A percentile compares a stretch with the other conserved stretches of the same genome.
Evolutionary conservation across 2,888 invertebrate species (phyloP).

Genomic region (Endotricha flammealis): DNA sequence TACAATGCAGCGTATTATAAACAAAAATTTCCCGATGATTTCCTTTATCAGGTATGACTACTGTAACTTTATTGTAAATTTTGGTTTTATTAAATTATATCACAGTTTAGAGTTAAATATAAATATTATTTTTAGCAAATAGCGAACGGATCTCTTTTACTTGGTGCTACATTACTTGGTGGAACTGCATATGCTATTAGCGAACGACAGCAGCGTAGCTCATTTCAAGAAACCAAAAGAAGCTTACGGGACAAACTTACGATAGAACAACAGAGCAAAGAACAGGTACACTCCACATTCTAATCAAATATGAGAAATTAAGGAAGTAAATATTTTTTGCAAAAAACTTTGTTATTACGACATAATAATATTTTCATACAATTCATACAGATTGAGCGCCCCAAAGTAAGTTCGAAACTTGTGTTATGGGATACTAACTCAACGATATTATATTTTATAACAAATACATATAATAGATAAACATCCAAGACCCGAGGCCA

Average conservation of each 20-base stretch:
- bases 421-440: too few species aligned
- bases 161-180: conserved; percentile 87
- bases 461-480: too few species aligned
- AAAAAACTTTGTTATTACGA: too few species aligned
- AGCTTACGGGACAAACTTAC: conserved; percentile 94
- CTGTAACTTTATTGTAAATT: not conserved
- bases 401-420: too few species aligned
- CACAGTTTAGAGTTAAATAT: not conserved
- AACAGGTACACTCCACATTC: too few species aligned
- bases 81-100: not conserved
- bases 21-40: conserved; percentile 51
- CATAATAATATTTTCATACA: too few species aligned
- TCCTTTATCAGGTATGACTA: conserved; percentile 55
- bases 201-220: conserved; percentile 91
- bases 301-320: too few species aligned
- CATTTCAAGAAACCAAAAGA: conserved; percentile 93
- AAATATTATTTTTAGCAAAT: conserved; percentile 75
- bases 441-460: too few species aligned
- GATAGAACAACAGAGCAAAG: conserved; percentile 95
- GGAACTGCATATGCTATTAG: conserved; percentile 79
- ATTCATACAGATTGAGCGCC: too few species aligned
- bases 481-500: too few species aligned
- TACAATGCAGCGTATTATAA: conserved; percentile 51
- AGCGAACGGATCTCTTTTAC: conserved; percentile 83
- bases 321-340: too few species aligned